Evolutionary conservation across 2,888 invertebrate genomes (phyloP).

Genomic region (Troides oblongomaculatus): DNA sequence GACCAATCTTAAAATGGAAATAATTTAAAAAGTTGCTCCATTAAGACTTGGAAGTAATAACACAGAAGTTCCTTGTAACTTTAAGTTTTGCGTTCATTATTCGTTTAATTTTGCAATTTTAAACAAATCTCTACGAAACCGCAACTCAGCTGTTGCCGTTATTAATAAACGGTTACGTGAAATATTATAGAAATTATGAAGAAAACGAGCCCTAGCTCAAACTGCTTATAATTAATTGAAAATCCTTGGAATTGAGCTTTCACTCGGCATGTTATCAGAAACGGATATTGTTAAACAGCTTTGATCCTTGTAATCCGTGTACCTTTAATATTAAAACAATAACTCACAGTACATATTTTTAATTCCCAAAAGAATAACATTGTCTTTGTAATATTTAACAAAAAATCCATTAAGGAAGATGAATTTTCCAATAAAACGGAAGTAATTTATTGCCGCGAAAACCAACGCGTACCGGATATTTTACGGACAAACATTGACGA

Average conservation of each 20-base stretch:
- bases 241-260: not conserved
- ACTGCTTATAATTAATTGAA: not conserved
- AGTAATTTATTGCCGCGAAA: not conserved
- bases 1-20: conserved; percentile 23
- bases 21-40: conserved; percentile 24
- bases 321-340: not conserved
- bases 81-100: conserved; percentile 19
- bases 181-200: not conserved
- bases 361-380: not conserved
- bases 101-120: conserved; percentile 6
- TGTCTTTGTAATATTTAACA: not conserved
- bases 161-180: conserved; percentile 3
- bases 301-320: not conserved
- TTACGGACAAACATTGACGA: not conserved
- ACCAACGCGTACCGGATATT: not conserved
- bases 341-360: not conserved
- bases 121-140: conserved; percentile 1
- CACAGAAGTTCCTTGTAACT: conserved; percentile 20
- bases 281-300: not conserved
- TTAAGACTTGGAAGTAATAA: conserved; percentile 12
- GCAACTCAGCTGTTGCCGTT: conserved; percentile 4
- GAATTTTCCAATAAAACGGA: not conserved
- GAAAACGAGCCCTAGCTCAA: not conserved
- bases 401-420: not conserved
- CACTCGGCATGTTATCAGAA: not conserved